phyloP scores from a whole-genome alignment of 2,888 invertebrate species.

The Aleiodes testaceus region DNA sequence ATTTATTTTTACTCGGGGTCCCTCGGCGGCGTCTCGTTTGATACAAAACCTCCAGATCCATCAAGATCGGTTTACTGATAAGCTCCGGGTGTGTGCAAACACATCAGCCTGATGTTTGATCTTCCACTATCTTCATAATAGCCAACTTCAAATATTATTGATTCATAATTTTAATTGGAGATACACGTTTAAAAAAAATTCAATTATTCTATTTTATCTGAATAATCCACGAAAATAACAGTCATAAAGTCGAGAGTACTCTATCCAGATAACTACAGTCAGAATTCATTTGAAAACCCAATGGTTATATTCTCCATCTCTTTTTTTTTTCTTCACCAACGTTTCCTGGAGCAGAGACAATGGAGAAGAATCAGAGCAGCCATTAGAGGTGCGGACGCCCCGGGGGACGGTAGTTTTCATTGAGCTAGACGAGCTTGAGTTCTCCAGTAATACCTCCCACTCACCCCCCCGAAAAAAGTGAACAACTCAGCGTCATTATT shows the following conservation, averaged over 20 bases:
- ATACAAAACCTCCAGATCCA: constrained; percentile 22
- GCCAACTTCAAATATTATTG: too few species aligned
- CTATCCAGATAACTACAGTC: too few species aligned
- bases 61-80: constrained; percentile 49
- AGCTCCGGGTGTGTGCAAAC: constrained; percentile 58
- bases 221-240: too few species aligned
- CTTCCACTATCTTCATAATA: too few species aligned
- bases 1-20: constrained; percentile 32
- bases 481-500: constrained; percentile 24
- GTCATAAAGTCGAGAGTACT: too few species aligned
- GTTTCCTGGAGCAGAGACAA: constrained; percentile 14
- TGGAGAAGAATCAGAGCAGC: constrained; percentile 18
- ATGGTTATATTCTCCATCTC: neutral
- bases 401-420: constrained; percentile 8
- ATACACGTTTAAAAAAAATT: too few species aligned
- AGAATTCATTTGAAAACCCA: neutral
- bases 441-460: neutral
- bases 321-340: neutral
- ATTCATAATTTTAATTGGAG: too few species aligned
- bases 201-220: too few species aligned
- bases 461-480: neutral
- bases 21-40: constrained; percentile 36
- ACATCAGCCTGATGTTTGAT: constrained; percentile 51
- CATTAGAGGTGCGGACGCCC: constrained; percentile 2
- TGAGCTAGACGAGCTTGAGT: constrained; percentile 4